Percentiles rank a stretch among this genome's conserved stretches.
phyloP scores from a whole-genome alignment of 2,113 vertebrate species.

The Hemiprocne comata region DNA sequence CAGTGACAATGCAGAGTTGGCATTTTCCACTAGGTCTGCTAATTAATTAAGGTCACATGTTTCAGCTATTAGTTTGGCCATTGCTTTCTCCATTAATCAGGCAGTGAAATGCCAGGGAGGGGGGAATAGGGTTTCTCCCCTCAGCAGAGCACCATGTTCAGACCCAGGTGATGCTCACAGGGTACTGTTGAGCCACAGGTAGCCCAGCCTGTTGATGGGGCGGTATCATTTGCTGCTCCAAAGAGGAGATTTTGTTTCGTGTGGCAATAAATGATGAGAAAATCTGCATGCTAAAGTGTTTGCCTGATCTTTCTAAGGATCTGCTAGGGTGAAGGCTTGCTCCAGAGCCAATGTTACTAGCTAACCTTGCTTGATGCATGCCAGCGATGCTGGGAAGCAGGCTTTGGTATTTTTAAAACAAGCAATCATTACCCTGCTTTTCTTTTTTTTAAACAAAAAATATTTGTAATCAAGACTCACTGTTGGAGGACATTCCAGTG shows the following conservation, averaged over 20 bases:
- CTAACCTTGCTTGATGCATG: not conserved
- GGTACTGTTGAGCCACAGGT: fast-evolving
- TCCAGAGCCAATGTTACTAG: not conserved
- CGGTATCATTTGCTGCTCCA: not conserved
- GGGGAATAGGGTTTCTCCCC: not conserved
- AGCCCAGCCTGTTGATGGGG: not conserved
- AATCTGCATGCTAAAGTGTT: not conserved
- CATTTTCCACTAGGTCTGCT: constrained; percentile 35
- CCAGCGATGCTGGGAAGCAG: not conserved
- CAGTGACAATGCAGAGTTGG: constrained; percentile 44
- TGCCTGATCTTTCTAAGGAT: not conserved
- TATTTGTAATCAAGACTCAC: not conserved
- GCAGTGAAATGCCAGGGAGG: not conserved
- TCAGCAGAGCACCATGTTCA: not conserved
- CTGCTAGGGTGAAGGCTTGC: not conserved
- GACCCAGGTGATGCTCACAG: fast-evolving
- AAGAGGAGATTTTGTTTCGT: not conserved
- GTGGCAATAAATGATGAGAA: not conserved
- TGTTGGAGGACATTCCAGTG: constrained; percentile 7
- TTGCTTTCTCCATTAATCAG: not conserved
- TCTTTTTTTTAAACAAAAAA: not conserved
- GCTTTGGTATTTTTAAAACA: not conserved
- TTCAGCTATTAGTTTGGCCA: constrained; percentile 6
- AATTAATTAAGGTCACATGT: constrained; percentile 44
- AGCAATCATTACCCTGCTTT: not conserved